phyloP scores from a whole-genome alignment of 2,888 invertebrate genomes.

The Mamestra brassicae region DNA sequence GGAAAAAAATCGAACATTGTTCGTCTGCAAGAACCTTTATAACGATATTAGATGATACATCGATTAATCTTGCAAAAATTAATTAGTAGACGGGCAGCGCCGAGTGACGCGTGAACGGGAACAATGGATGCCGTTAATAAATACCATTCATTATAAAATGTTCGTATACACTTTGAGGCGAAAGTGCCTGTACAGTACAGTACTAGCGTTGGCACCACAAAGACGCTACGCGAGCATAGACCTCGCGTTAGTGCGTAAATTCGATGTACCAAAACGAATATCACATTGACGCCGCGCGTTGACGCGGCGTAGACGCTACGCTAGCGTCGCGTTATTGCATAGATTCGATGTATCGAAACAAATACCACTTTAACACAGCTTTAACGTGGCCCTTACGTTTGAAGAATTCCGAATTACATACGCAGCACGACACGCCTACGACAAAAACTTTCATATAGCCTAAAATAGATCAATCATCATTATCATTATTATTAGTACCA shows the following conservation, averaged over 20 bases:
- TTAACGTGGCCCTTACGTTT: background rate
- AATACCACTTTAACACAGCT: background rate
- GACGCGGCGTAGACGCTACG: background rate
- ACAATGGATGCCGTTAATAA: slow-evolving; percentile 59
- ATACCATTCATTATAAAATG: slow-evolving; percentile 56
- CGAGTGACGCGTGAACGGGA: slow-evolving; percentile 58
- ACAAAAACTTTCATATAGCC: background rate
- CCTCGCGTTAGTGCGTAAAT: background rate
- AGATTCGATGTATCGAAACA: background rate
- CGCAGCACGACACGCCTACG: background rate
- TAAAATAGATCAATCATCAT: background rate
- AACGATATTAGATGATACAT: slow-evolving; percentile 61
- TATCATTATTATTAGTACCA: background rate
- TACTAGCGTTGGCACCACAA: background rate
- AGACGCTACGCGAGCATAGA: too few species aligned
- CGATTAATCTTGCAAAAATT: slow-evolving; percentile 69
- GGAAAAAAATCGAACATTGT: background rate
- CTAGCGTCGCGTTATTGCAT: background rate
- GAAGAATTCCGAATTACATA: background rate
- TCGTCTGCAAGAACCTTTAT: slow-evolving; percentile 38
- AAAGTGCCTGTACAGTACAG: background rate
- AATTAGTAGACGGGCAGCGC: slow-evolving; percentile 60
- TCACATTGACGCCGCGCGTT: background rate
- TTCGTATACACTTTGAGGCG: slow-evolving; percentile 18
- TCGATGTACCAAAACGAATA: background rate